Conservation (phyloP, 2,113 vertebrate species). For the Acinonyx jubatus region DNA sequence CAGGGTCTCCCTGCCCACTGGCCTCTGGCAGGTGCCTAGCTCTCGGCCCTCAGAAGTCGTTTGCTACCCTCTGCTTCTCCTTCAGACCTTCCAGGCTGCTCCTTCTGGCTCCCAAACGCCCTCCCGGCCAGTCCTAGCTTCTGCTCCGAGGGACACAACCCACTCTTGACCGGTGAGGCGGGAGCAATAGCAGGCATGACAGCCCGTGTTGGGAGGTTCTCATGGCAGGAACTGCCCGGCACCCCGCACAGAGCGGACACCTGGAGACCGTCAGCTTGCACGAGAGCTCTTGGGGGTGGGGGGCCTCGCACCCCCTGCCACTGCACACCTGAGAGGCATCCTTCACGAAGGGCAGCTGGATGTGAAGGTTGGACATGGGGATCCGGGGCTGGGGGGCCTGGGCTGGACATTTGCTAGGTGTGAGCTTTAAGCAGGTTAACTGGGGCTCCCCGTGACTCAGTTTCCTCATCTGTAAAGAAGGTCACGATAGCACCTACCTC, state of each 20-base stretch:
- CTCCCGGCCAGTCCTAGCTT: neutral
- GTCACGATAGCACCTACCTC: neutral
- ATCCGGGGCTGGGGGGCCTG: no score
- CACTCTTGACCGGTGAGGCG: accelerated
- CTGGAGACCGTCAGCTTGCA: neutral
- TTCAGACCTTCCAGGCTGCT: neutral
- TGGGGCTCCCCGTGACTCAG: neutral
- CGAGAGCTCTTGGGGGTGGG: neutral
- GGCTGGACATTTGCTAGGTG: neutral
- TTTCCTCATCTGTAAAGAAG: neutral
- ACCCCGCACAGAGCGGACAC: neutral
- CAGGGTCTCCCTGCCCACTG: neutral
- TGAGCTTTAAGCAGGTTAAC: neutral
- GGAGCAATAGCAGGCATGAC: neutral
- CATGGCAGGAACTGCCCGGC: neutral
- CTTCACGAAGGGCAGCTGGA: neutral
- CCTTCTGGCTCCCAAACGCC: neutral
- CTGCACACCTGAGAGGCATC: accelerated
- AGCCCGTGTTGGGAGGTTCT: neutral
- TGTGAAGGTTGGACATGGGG: neutral
- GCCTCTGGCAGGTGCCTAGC: neutral
- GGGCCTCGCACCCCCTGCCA: neutral
- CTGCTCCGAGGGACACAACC: neutral
- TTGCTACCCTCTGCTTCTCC: neutral
- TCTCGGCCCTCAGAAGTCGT: neutral